These are phyloP conservation scores for Bergia sp. DNA, from an alignment of 92 coral and sea anemone species.

Conservation along the genomic window DNA sequence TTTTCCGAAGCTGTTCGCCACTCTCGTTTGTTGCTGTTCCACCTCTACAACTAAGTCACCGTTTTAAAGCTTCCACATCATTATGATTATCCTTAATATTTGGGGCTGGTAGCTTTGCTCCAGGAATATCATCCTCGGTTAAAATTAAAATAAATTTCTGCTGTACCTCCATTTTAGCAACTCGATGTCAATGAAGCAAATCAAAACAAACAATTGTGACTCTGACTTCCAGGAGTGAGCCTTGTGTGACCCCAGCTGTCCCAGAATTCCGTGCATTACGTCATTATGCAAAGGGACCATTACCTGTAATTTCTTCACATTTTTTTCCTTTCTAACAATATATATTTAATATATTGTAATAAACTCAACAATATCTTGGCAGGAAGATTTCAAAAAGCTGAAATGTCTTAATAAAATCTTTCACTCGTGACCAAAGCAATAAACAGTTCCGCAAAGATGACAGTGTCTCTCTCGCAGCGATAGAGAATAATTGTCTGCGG, in stretches of 20 bases:
- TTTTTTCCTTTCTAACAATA: too few species aligned
- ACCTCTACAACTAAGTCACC: background rate
- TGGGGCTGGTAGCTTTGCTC: background rate
- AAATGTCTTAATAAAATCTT: too few species aligned
- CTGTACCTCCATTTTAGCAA: background rate
- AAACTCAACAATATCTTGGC: too few species aligned
- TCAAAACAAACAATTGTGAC: background rate
- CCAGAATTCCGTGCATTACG: conserved; percentile 22
- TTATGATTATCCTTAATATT: conserved; percentile 1
- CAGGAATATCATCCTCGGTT: background rate
- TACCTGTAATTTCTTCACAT: too few species aligned
- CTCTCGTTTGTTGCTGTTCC: background rate
- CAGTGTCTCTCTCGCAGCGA: too few species aligned
- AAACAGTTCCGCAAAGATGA: too few species aligned
- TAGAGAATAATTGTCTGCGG: too few species aligned
- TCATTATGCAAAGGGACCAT: conserved; percentile 8
- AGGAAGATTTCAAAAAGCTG: too few species aligned
- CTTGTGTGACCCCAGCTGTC: background rate
- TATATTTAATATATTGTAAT: too few species aligned
- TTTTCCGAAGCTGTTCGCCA: background rate
- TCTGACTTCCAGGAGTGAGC: too few species aligned
- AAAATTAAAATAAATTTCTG: background rate
- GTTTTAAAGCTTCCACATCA: background rate
- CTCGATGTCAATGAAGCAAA: conserved; percentile 6
- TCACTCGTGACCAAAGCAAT: too few species aligned